Conservation (phyloP, 2,113 vertebrate genomes). For the Boulengeromyrus knoepffleri region DNA sequence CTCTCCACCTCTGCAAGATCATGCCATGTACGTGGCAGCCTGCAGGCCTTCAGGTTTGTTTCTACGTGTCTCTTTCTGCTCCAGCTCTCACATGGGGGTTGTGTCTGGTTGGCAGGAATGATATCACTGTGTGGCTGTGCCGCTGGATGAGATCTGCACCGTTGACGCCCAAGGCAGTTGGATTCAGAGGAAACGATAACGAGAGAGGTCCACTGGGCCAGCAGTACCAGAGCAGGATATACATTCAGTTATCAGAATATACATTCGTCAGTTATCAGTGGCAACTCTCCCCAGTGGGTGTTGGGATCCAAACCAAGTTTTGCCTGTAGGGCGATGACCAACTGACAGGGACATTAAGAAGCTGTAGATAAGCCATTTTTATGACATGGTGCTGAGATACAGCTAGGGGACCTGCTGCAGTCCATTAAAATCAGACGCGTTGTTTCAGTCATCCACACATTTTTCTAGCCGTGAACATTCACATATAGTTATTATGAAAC, state of each 20-base stretch:
- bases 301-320: neutral
- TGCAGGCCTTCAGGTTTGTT: neutral
- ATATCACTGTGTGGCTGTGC: neutral
- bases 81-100: neutral
- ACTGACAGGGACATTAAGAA: neutral
- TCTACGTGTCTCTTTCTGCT: neutral
- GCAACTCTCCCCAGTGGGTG: neutral
- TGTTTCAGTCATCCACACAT: neutral
- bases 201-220: neutral
- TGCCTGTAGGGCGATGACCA: neutral
- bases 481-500: neutral
- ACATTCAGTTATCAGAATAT: neutral
- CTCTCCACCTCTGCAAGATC: neutral
- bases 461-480: neutral
- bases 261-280: neutral
- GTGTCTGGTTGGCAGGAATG: neutral
- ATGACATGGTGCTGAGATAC: no score
- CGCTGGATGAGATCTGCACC: neutral
- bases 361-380: neutral
- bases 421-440: neutral
- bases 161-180: neutral
- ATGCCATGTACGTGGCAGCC: neutral
- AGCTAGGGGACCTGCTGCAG: neutral
- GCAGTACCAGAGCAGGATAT: neutral
- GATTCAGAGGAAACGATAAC: neutral